These are phyloP conservation scores for Dufourea novaeangliae DNA, from an alignment of 1,140 invertebrate genomes.

Conservation along the genomic window DNA sequence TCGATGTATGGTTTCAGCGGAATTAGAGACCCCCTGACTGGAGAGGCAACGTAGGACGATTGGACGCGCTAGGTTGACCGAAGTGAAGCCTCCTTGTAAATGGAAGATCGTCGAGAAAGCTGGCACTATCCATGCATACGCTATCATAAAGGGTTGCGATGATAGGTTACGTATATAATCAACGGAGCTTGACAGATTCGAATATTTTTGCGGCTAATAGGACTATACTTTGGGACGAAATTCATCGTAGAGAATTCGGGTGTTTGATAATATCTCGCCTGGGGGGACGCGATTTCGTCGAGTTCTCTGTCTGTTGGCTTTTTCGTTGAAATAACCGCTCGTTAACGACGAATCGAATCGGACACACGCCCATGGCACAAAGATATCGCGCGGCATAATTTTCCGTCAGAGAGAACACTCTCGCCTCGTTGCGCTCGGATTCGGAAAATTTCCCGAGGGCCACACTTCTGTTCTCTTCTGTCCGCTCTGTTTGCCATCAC, in stretches of 20 bases:
- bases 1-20: not conserved
- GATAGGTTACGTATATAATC: constrained; percentile 34
- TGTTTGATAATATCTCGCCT: not conserved
- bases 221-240: not conserved
- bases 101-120: constrained; percentile 55
- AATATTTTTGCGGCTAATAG: constrained; percentile 23
- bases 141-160: not conserved
- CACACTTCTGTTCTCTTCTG: constrained; percentile 1
- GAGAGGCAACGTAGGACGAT: constrained; percentile 27
- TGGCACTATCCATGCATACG: constrained; percentile 18
- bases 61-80: constrained; percentile 23
- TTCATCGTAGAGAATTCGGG: not conserved
- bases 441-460: constrained; percentile 50
- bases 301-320: not conserved
- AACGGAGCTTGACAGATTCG: constrained; percentile 17
- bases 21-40: constrained; percentile 6
- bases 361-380: constrained; percentile 1
- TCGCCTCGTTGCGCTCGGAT: constrained; percentile 34
- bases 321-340: constrained; percentile 29
- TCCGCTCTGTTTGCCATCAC: constrained; percentile 29
- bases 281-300: not conserved
- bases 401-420: constrained; percentile 52
- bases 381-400: constrained; percentile 49
- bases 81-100: constrained; percentile 59
- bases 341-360: constrained; percentile 41